A percentile compares a stretch with the other conserved stretches of the same genome.
These are phyloP conservation scores for Myiothlypis chrysogaster DNA, from an alignment of 2,797 vertebrate species.

Conservation along the genomic window DNA sequence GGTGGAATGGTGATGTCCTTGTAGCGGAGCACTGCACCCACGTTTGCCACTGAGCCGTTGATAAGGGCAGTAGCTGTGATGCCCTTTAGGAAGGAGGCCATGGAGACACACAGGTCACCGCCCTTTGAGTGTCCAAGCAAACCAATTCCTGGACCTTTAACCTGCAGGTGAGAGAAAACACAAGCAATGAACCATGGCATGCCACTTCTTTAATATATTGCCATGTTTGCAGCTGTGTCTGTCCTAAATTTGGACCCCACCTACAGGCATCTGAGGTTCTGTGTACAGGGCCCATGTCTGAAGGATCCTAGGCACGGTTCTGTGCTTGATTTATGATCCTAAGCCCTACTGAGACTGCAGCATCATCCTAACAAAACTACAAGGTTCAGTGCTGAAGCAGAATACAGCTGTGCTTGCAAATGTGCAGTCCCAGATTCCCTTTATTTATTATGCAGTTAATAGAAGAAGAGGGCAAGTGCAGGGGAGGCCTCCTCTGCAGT, in stretches of 20 bases:
- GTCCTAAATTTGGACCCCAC: background rate
- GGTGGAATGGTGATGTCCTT: slow-evolving; percentile 76
- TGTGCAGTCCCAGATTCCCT: background rate
- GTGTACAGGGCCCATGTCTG: background rate
- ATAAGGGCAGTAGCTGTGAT: slow-evolving; percentile 82
- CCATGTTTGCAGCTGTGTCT: background rate
- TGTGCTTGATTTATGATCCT: background rate
- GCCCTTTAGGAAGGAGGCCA: slow-evolving; percentile 85
- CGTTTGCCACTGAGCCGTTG: slow-evolving; percentile 81
- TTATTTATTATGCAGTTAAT: background rate
- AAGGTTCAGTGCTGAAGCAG: background rate
- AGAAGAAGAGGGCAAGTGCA: background rate
- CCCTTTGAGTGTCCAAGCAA: slow-evolving; percentile 87
- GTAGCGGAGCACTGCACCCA: slow-evolving; percentile 74
- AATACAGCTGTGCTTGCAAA: background rate
- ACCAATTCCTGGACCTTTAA: slow-evolving; percentile 83
- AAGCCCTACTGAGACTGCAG: background rate
- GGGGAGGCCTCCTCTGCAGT: background rate
- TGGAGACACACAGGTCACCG: slow-evolving; percentile 82
- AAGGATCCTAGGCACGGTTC: background rate
- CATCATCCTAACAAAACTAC: background rate
- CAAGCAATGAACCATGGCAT: background rate
- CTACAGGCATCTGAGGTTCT: background rate
- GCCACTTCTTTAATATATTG: background rate
- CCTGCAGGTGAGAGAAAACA: slow-evolving; percentile 68